phyloP scores from a whole-genome alignment of 1,140 invertebrate species.

The Bombus haemorrhoidalis region DNA sequence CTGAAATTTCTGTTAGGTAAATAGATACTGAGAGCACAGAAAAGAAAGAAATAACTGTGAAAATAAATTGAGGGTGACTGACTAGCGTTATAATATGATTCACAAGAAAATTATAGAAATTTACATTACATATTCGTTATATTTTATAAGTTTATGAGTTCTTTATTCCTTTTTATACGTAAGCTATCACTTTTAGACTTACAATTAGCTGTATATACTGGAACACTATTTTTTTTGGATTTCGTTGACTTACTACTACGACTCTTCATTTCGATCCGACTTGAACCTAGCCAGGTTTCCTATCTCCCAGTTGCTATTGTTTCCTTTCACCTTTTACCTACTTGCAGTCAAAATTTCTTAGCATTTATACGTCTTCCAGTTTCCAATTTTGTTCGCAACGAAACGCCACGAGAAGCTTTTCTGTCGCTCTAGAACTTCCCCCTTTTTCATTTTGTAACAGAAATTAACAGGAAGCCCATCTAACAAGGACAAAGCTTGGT shows the following conservation, averaged over 20 bases:
- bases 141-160: no score
- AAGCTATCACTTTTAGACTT: no score
- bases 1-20: not conserved
- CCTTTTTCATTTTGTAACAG: constrained; percentile 4
- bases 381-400: not conserved
- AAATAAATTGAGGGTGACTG: no score
- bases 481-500: not conserved
- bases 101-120: no score
- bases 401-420: not conserved
- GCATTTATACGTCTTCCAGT: not conserved
- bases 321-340: not conserved
- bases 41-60: not conserved
- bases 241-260: not conserved
- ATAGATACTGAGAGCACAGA: not conserved
- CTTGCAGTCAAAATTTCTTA: not conserved
- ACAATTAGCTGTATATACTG: no score
- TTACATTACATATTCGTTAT: no score
- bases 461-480: constrained; percentile 25
- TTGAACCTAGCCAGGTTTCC: not conserved
- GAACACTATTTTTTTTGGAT: not conserved
- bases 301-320: not conserved
- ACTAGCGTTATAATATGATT: no score
- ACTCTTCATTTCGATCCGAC: not conserved
- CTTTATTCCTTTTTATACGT: no score
- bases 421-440: not conserved